Conservation (phyloP, 2,797 vertebrate species). For the Parauchenoglanis ngamensis region DNA sequence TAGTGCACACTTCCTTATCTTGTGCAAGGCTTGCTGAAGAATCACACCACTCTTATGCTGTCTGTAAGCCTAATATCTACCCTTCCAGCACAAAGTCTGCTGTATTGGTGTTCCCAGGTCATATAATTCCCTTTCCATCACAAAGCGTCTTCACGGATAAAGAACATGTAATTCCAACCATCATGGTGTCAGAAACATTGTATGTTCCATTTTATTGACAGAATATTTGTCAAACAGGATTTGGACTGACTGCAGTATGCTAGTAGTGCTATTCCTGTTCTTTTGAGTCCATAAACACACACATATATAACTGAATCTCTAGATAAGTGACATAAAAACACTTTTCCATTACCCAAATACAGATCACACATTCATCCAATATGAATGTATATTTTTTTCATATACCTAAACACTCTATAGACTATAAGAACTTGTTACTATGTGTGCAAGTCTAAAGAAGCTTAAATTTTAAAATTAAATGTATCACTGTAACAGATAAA, state of each 20-base stretch:
- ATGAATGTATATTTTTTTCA: background rate
- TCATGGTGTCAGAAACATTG: background rate
- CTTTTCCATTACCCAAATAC: background rate
- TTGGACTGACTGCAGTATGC: background rate
- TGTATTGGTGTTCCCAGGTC: background rate
- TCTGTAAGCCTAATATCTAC: background rate
- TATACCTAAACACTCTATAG: background rate
- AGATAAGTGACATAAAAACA: background rate
- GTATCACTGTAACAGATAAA: background rate
- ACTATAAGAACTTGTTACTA: background rate
- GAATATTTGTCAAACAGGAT: background rate
- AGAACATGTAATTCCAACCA: background rate
- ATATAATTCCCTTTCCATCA: background rate
- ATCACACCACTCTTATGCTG: background rate
- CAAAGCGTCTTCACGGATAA: background rate
- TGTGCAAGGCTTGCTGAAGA: conserved; percentile 18
- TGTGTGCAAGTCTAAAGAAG: background rate
- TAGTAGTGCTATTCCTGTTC: background rate
- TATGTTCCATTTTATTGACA: background rate
- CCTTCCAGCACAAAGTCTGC: background rate
- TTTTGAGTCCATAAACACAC: background rate
- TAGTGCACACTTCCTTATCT: background rate
- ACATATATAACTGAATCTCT: background rate
- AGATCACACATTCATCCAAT: background rate
- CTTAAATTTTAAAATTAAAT: no score